phyloP scores from a whole-genome alignment of 2,888 invertebrate species.

The Ceriagrion tenellum region DNA sequence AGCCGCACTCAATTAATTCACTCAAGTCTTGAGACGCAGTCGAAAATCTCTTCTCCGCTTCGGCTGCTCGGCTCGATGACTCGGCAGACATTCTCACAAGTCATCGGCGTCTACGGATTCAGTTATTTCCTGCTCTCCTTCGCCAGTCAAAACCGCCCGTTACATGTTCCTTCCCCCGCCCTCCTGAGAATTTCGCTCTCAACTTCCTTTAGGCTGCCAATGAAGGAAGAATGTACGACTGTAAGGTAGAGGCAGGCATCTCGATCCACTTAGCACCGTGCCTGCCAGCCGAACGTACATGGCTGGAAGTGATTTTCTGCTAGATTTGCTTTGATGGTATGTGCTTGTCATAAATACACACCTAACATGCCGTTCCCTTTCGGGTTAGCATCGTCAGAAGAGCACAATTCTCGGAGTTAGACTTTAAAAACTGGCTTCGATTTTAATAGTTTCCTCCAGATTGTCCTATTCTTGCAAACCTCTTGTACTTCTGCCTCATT shows the following conservation, averaged over 20 bases:
- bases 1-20: background rate
- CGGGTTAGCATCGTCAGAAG: too few species aligned
- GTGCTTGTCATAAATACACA: too few species aligned
- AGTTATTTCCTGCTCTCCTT: conserved; percentile 5
- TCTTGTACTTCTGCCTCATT: too few species aligned
- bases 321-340: too few species aligned
- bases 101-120: background rate
- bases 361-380: too few species aligned
- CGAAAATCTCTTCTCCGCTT: background rate
- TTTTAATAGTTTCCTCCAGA: too few species aligned
- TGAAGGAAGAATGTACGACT: background rate
- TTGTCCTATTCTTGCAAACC: too few species aligned
- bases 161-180: background rate
- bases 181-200: background rate
- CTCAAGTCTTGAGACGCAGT: background rate
- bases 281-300: too few species aligned
- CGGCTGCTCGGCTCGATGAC: background rate
- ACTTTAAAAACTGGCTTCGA: too few species aligned
- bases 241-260: background rate
- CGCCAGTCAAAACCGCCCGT: background rate
- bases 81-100: background rate
- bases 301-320: too few species aligned
- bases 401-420: too few species aligned
- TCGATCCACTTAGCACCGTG: too few species aligned
- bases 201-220: background rate